Evolutionary conservation across 2,888 invertebrate species (phyloP), one percentile per base, ranked within the genome.

Genomic region (Tineola bisselliella): DNA sequence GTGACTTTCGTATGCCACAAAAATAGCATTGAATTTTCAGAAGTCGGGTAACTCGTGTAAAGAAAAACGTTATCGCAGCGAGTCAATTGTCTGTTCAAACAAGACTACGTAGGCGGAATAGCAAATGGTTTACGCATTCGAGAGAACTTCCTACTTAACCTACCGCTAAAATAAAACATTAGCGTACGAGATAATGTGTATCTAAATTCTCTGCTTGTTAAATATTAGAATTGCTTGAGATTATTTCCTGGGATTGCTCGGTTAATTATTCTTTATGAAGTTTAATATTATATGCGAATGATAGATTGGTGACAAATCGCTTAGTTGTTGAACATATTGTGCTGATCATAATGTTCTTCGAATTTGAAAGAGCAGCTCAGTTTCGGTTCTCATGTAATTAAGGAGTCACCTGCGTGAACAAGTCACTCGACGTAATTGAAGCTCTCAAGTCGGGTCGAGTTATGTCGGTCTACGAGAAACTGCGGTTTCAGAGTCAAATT

Each of bases 361-460:
- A 10, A 12, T 15, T 58, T 58, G 58, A 58, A 58, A n/a, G 58
- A n/a, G 58, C 80, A 80, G 84, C 79, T 84, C 82, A 80, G 81
- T 84, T 79, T 75, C 76, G 74, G 74, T 75, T 75, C 44, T 15
- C 33, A 76, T 74, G 76, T 84, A 83, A 86, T 86, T 83, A 84
- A 84, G 81, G 83, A 84, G 84, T 81, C 84, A 86, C 84, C 86
- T 86, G 86, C 79, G 81, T 81, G 83, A 81, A 84, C 84, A 81
- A 77, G 79, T 82, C 81, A 77, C 82, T 82, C 73, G 70, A 73
- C 76, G 77, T 84, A 86, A 86, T 86, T 84, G 81, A 81, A 80
- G 81, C 82, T 80, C 81, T 81, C 82, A 79, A 78, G 77, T 78
- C 73, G 76, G 79, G 77, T 75, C 81, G 79, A 81, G 79, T 79